Conservation (phyloP, 2,113 vertebrate genomes). For the Sinocyclocheilus rhinocerous region DNA sequence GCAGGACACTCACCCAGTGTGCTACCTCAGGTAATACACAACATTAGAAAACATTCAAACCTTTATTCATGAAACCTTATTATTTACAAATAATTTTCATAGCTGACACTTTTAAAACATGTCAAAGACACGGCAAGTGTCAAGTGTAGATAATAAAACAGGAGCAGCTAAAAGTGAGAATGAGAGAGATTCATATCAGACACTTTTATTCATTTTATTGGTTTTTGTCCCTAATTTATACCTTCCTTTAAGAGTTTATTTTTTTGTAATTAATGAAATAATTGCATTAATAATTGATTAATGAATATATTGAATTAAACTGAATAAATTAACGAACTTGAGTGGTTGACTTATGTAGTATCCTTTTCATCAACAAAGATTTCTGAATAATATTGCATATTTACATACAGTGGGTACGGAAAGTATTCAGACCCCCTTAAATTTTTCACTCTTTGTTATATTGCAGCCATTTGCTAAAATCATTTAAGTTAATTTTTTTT, state of each 20-base stretch:
- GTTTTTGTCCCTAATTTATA: neutral
- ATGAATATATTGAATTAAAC: too few relatives aligned
- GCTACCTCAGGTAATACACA: conserved; percentile 93
- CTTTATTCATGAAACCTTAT: neutral
- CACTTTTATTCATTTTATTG: neutral
- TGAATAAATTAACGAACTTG: neutral
- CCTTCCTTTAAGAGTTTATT: neutral
- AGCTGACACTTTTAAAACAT: neutral
- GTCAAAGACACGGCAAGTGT: too few relatives aligned
- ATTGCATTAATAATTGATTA: too few relatives aligned
- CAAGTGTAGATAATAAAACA: neutral
- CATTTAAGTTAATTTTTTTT: too few relatives aligned
- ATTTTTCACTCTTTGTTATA: too few relatives aligned
- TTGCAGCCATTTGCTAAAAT: too few relatives aligned
- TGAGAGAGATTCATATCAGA: neutral
- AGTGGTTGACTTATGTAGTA: neutral
- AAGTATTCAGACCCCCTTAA: too few relatives aligned
- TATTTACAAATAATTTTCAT: neutral
- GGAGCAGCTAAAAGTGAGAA: neutral
- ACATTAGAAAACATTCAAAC: neutral
- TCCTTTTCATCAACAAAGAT: neutral
- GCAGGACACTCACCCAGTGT: conserved; percentile 90
- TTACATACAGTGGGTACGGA: too few relatives aligned
- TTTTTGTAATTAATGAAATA: too few relatives aligned
- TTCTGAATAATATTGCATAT: neutral